Evolutionary conservation across 1,140 invertebrate species (phyloP).

Genomic region (Whitmania pigra): DNA sequence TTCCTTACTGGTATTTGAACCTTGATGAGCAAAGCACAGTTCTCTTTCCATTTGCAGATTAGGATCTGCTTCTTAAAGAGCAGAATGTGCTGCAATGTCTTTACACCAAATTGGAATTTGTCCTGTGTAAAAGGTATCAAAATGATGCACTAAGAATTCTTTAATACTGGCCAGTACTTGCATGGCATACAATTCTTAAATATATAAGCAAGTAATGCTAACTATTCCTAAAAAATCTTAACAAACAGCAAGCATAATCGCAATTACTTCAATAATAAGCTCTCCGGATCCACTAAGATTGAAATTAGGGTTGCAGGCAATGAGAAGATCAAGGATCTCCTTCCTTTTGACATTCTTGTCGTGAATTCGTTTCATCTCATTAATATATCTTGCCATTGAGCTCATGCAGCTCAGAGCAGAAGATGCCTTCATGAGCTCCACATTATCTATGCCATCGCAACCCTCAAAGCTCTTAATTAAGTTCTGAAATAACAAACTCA

Average conservation of each 20-base stretch:
- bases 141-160: no score
- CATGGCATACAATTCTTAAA: not conserved
- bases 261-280: not conserved
- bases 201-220: not conserved
- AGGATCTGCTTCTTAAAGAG: no score
- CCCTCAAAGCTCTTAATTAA: not conserved
- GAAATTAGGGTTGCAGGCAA: not conserved
- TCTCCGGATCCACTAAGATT: not conserved
- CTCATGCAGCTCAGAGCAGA: not conserved
- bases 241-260: no score
- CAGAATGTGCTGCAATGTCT: no score
- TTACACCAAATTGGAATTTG: no score
- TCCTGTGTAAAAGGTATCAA: no score
- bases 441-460: not conserved
- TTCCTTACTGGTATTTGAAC: no score
- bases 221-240: not conserved
- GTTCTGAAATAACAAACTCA: no score
- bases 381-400: not conserved
- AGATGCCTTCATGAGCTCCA: not conserved
- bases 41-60: no score
- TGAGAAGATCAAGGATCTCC: not conserved
- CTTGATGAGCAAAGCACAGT: no score
- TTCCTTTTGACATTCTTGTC: not conserved
- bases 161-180: not conserved
- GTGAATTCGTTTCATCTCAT: conserved; percentile 8